A percentile compares a stretch with the other conserved stretches of the same genome.
These are phyloP conservation scores for Cataglyphis altisquamis DNA, from an alignment of 2,888 invertebrate species.

Conservation along the genomic window DNA sequence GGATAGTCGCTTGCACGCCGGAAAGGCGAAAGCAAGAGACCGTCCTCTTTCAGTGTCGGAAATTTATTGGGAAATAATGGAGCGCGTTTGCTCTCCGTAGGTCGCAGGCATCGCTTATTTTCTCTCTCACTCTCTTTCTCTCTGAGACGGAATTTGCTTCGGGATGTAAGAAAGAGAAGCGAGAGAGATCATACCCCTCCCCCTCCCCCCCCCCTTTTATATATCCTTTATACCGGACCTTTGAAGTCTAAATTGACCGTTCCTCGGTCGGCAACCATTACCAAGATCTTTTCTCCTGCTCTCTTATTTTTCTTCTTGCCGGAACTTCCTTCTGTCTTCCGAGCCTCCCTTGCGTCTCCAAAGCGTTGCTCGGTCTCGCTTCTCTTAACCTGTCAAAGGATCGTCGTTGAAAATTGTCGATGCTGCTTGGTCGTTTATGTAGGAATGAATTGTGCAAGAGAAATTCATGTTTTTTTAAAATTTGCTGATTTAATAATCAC, in stretches of 20 bases:
- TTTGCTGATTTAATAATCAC: neutral
- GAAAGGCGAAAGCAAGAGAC: slow-evolving; percentile 17
- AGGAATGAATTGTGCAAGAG: slow-evolving; percentile 22
- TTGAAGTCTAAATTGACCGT: slow-evolving; percentile 82
- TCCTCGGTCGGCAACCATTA: slow-evolving; percentile 77
- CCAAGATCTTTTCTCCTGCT: slow-evolving; percentile 67
- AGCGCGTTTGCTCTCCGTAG: slow-evolving; percentile 66
- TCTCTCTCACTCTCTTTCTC: neutral
- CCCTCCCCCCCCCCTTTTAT: slow-evolving; percentile 57
- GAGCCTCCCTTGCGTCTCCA: slow-evolving; percentile 1
- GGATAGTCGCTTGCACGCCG: slow-evolving; percentile 16
- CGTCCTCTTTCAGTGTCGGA: slow-evolving; percentile 68
- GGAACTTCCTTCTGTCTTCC: slow-evolving; percentile 60
- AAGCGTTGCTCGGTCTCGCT: slow-evolving; percentile 43
- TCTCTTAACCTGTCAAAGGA: slow-evolving; percentile 72
- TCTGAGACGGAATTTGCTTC: slow-evolving; percentile 68
- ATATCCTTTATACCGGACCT: slow-evolving; percentile 70
- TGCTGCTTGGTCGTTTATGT: slow-evolving; percentile 17
- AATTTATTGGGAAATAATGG: slow-evolving; percentile 81
- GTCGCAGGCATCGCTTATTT: slow-evolving; percentile 62
- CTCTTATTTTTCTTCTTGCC: slow-evolving; percentile 60
- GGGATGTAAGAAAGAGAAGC: slow-evolving; percentile 51
- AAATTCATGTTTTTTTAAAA: neutral
- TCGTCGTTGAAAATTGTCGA: slow-evolving; percentile 63
- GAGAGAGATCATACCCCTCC: slow-evolving; percentile 35